phyloP scores from a whole-genome alignment of 2,113 vertebrate species.

The Psophia crepitans region DNA sequence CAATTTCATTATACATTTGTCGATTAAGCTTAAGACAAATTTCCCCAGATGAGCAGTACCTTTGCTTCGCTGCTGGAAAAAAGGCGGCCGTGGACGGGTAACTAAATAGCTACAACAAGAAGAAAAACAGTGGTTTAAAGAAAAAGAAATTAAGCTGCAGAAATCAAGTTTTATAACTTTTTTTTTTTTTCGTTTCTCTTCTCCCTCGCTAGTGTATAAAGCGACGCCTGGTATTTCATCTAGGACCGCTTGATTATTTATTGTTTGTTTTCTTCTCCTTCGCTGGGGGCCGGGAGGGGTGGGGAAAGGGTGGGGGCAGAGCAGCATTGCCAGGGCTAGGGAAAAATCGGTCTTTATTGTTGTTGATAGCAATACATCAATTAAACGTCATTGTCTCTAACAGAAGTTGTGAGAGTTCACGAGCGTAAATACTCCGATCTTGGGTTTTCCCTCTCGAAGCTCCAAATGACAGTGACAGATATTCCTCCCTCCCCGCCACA shows the following conservation, averaged over 20 bases:
- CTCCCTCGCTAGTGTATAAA: background rate
- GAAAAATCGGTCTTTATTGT: conserved; percentile 72
- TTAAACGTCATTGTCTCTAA: conserved; percentile 70
- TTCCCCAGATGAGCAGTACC: conserved; percentile 36
- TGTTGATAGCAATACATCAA: conserved; percentile 73
- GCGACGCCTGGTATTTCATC: conserved; percentile 3
- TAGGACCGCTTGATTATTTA: conserved; percentile 62
- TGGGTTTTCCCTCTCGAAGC: background rate
- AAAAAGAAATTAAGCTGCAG: conserved; percentile 16
- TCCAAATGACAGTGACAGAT: conserved; percentile 22
- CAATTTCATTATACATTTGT: conserved; percentile 31
- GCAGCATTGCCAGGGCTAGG: conserved; percentile 48
- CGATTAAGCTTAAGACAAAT: conserved; percentile 15
- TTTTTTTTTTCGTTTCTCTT: conserved; percentile 56
- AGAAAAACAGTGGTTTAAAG: conserved; percentile 11
- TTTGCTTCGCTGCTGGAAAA: conserved; percentile 29
- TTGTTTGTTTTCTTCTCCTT: conserved; percentile 76
- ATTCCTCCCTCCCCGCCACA: conserved; percentile 16
- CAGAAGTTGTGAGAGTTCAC: conserved; percentile 69
- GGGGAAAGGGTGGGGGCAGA: conserved; percentile 57
- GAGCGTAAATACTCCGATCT: conserved; percentile 8
- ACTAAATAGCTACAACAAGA: conserved; percentile 22
- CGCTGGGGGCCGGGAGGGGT: conserved; percentile 35
- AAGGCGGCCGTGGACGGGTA: background rate
- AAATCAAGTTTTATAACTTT: conserved; percentile 70